Conservation (phyloP, 2,113 vertebrate genomes). For the Chamaea fasciata region DNA sequence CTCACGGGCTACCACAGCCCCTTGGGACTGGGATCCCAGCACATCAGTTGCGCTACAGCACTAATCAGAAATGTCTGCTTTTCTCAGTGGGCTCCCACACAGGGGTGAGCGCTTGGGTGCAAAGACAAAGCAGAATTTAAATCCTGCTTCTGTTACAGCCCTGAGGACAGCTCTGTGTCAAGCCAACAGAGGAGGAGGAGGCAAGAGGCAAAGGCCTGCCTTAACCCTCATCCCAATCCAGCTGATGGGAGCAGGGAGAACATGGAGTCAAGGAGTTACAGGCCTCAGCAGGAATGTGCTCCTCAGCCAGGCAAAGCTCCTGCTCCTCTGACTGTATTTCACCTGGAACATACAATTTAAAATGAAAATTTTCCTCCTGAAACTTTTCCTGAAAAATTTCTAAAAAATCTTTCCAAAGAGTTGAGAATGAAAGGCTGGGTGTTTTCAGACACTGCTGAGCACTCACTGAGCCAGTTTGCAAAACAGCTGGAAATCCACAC, state of each 20-base stretch:
- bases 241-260: neutral
- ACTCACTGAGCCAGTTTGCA: neutral
- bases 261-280: accelerated
- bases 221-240: neutral
- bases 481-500: neutral
- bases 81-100: neutral
- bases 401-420: neutral
- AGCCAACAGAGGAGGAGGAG: neutral
- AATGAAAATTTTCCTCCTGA: neutral
- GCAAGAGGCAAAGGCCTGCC: neutral
- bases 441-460: neutral
- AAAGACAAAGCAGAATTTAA: neutral
- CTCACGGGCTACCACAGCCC: neutral
- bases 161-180: neutral
- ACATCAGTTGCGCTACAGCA: neutral
- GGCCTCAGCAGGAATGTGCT: neutral
- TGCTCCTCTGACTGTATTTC: neutral
- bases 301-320: neutral
- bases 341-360: neutral
- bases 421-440: neutral
- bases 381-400: neutral
- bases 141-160: neutral
- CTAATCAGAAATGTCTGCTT: neutral
- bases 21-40: neutral
- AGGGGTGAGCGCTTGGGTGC: neutral